Base-by-base conservation (phyloP, 2,113 vertebrate species). In the Neogobius melanostomus region DNA sequence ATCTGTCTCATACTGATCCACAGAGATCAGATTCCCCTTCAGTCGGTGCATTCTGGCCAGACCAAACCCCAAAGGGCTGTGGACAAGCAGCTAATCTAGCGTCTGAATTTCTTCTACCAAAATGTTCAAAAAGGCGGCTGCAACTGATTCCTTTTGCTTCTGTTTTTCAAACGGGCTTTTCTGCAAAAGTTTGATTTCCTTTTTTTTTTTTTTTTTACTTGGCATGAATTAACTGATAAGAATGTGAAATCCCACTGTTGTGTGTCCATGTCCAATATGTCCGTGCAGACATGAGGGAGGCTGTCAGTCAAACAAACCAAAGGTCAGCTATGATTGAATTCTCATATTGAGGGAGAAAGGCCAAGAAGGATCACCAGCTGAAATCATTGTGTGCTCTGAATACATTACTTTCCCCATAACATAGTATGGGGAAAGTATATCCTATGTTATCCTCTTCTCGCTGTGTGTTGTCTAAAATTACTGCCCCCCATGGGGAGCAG, bases 271-370 rank as follows among this genome's bases (percentile, higher is more conserved):
- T 72, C 78, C 78, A 50, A 65, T 83, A 84, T 68, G 54, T 68
- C 85, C 82, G 54, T 65, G 74, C 50, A 72, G 71, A 69, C 17
- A 10, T 56, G 54, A 73, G 17, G 42, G 21, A 57, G 68, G 74
- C 74, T 87, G 77, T 85, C 68, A 82, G 85, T 85, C 83, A 74
- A 80, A 60, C 64, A 59, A 81, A 81, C 48, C 66, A 86, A 91
- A 91, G 82, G 89, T 88, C 89, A 85, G 66, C 28, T 9, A 53
- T 56, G 82, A 87, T 85, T 82, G 59, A 85, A 86, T 88, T 83
- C 77, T 77, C 72, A 72, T 64, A 45, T 21, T 63, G 63, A 49
- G 71, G 49, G 36, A 36, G 47, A 85, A 77, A 81, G 76, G 83
- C 71, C 69, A 69, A 47, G 79, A 80, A 82, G 4, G 28, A 36